Evolutionary conservation across 1,140 invertebrate species (phyloP).

Genomic region (Muscidifurax raptorellus): DNA sequence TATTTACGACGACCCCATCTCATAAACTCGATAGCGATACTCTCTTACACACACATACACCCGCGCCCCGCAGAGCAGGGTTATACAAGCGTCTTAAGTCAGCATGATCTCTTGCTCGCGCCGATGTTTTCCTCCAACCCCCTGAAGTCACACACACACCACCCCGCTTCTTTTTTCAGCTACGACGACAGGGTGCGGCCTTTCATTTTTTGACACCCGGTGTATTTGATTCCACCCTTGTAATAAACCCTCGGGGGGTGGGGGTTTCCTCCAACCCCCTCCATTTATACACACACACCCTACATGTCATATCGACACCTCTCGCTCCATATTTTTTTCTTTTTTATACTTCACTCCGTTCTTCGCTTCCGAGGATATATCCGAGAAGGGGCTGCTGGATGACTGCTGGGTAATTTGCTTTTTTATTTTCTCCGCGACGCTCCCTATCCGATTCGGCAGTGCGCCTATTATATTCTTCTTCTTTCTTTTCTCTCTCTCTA

Average conservation of each 20-base stretch:
- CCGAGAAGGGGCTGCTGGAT: constrained; percentile 60
- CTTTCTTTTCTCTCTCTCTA: constrained; percentile 10
- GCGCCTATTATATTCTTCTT: not conserved
- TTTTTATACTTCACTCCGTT: constrained; percentile 14
- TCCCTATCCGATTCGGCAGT: constrained; percentile 14
- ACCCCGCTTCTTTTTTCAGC: not conserved
- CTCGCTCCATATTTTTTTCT: constrained; percentile 50
- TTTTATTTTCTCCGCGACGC: constrained; percentile 69
- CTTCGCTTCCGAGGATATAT: constrained; percentile 23
- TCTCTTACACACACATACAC: too few relatives aligned
- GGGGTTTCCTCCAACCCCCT: constrained; percentile 55
- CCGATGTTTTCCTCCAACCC: not conserved
- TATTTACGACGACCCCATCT: too few relatives aligned
- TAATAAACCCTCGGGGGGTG: constrained; percentile 74
- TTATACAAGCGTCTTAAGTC: constrained; percentile 47
- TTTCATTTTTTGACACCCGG: constrained; percentile 77
- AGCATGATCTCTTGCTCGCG: constrained; percentile 47
- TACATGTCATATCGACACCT: constrained; percentile 77
- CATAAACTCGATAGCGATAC: too few relatives aligned
- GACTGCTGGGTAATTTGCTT: constrained; percentile 75
- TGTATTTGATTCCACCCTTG: constrained; percentile 77
- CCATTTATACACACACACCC: constrained; percentile 55
- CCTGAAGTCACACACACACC: not conserved
- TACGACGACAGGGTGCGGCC: constrained; percentile 57
- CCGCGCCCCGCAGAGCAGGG: too few relatives aligned